Evolutionary conservation across 2,113 vertebrate species (phyloP).

Genomic region (Pygathrix nemaeus): DNA sequence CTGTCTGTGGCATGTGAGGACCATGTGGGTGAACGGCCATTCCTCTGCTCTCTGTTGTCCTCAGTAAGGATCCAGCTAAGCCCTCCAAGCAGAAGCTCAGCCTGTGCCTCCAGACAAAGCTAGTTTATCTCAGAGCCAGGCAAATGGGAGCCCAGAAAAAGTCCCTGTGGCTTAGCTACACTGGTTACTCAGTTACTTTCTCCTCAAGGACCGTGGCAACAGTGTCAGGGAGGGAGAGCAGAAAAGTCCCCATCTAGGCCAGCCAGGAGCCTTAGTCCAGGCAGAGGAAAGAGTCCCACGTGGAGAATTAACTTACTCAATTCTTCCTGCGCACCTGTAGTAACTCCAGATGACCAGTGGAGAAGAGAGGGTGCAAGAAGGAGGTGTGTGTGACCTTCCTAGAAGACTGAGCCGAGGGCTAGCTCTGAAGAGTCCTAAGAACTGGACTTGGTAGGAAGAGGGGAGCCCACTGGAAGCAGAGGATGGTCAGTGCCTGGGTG

Average conservation of each 20-base stretch:
- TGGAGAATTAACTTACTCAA: background rate
- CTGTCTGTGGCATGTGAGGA: background rate
- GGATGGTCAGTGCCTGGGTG: background rate
- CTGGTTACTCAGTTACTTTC: background rate
- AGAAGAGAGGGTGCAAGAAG: background rate
- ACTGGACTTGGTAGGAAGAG: background rate
- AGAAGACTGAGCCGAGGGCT: background rate
- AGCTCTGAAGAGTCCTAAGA: background rate
- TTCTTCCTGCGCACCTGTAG: background rate
- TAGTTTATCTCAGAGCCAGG: background rate
- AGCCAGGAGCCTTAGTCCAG: background rate
- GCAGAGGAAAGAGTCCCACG: background rate
- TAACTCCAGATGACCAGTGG: background rate
- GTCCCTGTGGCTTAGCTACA: background rate
- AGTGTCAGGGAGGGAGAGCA: background rate
- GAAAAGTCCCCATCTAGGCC: background rate
- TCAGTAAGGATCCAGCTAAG: background rate
- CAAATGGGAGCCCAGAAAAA: background rate
- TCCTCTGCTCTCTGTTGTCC: background rate
- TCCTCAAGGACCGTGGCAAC: background rate
- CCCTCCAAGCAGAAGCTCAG: background rate
- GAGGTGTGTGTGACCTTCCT: background rate
- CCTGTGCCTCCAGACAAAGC: background rate
- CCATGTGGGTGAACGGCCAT: fast-evolving
- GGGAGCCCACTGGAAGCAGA: background rate